These are phyloP conservation scores for Zoanthus gigantus DNA, from an alignment of 92 coral and sea anemone genomes.

Conservation along the genomic window DNA sequence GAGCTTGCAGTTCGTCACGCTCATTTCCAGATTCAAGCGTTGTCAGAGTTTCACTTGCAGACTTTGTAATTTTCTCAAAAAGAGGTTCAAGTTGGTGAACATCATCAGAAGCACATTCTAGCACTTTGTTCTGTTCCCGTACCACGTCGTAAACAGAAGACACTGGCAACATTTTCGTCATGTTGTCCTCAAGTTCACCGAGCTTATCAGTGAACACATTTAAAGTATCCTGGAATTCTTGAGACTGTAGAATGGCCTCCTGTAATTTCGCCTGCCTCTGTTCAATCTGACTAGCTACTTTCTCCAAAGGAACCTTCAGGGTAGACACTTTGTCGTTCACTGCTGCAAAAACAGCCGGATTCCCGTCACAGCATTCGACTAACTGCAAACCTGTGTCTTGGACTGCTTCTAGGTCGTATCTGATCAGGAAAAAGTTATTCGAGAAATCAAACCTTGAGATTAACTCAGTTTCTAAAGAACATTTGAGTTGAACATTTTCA, in stretches of 20 bases:
- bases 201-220: constrained; percentile 83
- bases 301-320: constrained; percentile 72
- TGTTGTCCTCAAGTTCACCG: constrained; percentile 79
- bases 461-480: no score
- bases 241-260: constrained; percentile 82
- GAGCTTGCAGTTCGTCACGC: constrained; percentile 74
- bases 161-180: constrained; percentile 75
- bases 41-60: constrained; percentile 79
- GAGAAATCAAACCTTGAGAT: no score
- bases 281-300: constrained; percentile 77
- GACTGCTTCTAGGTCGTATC: constrained; percentile 77
- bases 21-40: constrained; percentile 86
- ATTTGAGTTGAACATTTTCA: no score
- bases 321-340: constrained; percentile 83
- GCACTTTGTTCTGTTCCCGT: constrained; percentile 82
- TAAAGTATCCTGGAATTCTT: constrained; percentile 90
- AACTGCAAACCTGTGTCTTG: constrained; percentile 84
- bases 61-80: constrained; percentile 73
- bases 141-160: constrained; percentile 83
- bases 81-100: constrained; percentile 94
- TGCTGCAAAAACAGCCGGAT: constrained; percentile 69
- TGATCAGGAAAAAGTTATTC: neutral
- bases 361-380: constrained; percentile 79
- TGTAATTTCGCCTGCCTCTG: constrained; percentile 84
- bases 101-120: constrained; percentile 78